Evolutionary conservation across 2,888 invertebrate species (phyloP).

Genomic region (Drosophila ustulata): DNA sequence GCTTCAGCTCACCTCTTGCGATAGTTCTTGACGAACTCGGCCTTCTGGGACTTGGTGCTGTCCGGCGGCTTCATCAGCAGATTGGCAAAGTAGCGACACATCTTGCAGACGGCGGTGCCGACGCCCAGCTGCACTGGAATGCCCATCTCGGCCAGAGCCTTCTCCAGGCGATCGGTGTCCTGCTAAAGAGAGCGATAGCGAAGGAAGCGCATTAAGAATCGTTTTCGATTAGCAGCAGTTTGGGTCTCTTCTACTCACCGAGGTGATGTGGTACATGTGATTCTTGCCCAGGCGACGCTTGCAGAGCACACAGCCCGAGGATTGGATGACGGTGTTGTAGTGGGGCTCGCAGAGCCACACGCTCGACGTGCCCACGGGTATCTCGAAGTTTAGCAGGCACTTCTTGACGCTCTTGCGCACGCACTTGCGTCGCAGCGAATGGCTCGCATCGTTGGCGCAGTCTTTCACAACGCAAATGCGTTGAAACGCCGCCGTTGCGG

Average conservation of each 20-base stretch:
- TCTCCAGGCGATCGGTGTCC: slow-evolving; percentile 87
- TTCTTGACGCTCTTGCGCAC: slow-evolving; percentile 89
- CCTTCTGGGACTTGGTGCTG: slow-evolving; percentile 84
- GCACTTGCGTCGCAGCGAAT: slow-evolving; percentile 90
- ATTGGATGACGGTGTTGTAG: slow-evolving; percentile 89
- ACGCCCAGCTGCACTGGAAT: slow-evolving; percentile 89
- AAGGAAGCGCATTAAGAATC: background rate
- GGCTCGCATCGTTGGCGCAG: slow-evolving; percentile 87
- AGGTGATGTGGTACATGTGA: slow-evolving; percentile 90
- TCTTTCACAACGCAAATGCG: slow-evolving; percentile 88
- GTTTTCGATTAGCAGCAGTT: background rate
- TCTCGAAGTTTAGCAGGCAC: slow-evolving; percentile 88
- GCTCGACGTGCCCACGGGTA: slow-evolving; percentile 86
- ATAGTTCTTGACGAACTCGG: slow-evolving; percentile 86
- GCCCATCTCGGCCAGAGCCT: slow-evolving; percentile 87
- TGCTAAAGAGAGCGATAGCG: slow-evolving; percentile 82
- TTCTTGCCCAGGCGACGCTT: slow-evolving; percentile 91
- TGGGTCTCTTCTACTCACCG: slow-evolving; percentile 79
- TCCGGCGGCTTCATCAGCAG: slow-evolving; percentile 89
- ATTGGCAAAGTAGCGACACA: slow-evolving; percentile 92
- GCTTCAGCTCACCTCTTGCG: slow-evolving; percentile 87
- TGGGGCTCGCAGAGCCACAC: slow-evolving; percentile 90
- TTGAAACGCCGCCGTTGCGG: slow-evolving; percentile 34
- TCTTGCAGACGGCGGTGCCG: slow-evolving; percentile 92
- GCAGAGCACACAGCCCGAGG: slow-evolving; percentile 92